Conservation (phyloP, 2,888 invertebrate genomes). For the Oxystoma pomonae region DNA sequence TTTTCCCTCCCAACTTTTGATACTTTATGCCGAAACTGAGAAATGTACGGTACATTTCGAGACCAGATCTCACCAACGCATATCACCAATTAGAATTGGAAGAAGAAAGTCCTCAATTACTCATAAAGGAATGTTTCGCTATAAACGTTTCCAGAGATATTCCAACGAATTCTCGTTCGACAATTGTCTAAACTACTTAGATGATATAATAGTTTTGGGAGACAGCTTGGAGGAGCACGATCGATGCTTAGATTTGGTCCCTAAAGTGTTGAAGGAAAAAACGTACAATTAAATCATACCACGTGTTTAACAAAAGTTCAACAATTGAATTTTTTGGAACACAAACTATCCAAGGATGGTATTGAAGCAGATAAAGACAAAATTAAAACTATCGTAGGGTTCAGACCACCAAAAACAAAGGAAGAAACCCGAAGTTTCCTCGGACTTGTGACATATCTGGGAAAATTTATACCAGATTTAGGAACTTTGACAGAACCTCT, state of each 20-base stretch:
- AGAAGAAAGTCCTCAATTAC: slow-evolving; percentile 21
- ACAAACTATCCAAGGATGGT: neutral
- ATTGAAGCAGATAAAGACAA: neutral
- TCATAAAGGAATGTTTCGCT: too few species aligned
- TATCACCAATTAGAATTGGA: slow-evolving; percentile 33
- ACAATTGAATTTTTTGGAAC: neutral
- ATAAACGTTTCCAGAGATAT: too few species aligned
- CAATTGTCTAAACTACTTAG: too few species aligned
- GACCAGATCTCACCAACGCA: slow-evolving; percentile 28
- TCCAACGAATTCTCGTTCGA: too few species aligned
- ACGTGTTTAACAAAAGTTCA: neutral
- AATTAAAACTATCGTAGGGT: neutral
- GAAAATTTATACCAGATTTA: neutral
- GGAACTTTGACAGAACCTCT: neutral
- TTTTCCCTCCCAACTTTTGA: slow-evolving; percentile 31
- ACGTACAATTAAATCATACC: neutral
- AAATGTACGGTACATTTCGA: slow-evolving; percentile 32
- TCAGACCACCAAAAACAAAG: neutral
- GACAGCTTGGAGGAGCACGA: too few species aligned
- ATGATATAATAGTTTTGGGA: neutral
- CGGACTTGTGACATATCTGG: neutral
- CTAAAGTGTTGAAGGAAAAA: neutral
- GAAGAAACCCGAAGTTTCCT: neutral
- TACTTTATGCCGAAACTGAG: slow-evolving; percentile 28
- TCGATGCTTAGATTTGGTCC: neutral